phyloP scores from a whole-genome alignment of 2,113 vertebrate species.

The Sprattus sprattus region DNA sequence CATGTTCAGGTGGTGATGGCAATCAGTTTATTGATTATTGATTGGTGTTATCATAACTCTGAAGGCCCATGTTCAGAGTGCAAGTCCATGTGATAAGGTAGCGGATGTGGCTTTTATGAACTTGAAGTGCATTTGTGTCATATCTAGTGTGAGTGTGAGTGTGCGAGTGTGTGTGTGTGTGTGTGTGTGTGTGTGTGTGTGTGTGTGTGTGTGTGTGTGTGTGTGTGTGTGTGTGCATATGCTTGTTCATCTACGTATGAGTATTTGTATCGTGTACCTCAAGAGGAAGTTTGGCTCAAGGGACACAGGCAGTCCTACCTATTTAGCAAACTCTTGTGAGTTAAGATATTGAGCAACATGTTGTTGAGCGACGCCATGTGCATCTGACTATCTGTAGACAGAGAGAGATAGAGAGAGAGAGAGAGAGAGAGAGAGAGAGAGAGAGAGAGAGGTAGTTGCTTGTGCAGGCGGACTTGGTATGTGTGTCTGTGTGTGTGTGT shows the following conservation, averaged over 20 bases:
- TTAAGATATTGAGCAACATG: background rate
- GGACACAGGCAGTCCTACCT: background rate
- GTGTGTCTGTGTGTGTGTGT: background rate
- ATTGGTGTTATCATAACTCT: too few relatives aligned
- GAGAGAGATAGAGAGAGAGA: background rate
- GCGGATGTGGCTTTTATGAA: background rate
- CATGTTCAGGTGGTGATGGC: too few relatives aligned
- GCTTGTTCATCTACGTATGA: background rate
- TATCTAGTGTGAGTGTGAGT: background rate
- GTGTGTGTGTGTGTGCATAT: background rate
- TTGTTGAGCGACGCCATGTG: background rate
- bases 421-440: too few relatives aligned
- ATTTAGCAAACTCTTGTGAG: background rate
- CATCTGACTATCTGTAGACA: background rate
- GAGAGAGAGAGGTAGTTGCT: too few relatives aligned
- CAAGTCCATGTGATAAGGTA: background rate
- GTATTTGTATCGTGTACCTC: background rate
- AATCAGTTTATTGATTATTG: too few relatives aligned
- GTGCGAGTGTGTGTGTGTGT: background rate
- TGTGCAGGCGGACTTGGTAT: too few relatives aligned
- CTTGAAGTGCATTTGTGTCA: background rate
- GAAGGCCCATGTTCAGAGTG: too few relatives aligned
- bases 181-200: background rate
- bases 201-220: background rate
- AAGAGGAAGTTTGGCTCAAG: background rate